Evolutionary conservation across 2,888 invertebrate species (phyloP), one percentile per base, ranked within the genome.

Genomic region (Argyra leucocephala): DNA sequence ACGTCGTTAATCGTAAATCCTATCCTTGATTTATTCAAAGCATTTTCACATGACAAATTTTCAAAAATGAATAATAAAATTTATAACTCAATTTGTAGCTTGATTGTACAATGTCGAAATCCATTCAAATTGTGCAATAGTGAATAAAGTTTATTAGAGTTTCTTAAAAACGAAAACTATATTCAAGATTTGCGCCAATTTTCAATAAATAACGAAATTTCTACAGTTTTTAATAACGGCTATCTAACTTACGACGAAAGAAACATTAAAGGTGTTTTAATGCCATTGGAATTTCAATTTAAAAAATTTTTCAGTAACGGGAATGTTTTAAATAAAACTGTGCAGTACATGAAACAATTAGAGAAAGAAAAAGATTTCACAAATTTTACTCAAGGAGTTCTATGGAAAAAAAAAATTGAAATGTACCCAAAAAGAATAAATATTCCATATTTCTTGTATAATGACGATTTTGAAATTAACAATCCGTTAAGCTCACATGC

Each of bases 401-500:
- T 63, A 2, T 63, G 66, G 63, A 22, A 57, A 63, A 63, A 65
- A 57, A 67, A 67, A 37, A 22, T 21, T 36, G 31, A n/a, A 12
- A 61, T 66, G 37, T 64, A 64, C 15, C 63, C 48, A 6, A 61
- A 63, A 36, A 63, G 63, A 37, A 60, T 63, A 21, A 24, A 62
- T 15, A 63, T 67, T 26, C 66, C 64, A 10, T 66, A 66, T 57
- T 63, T 59, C 15, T 24, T 67, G 12, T 67, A 67, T 63, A 26
- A 37, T 1, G 67, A 67, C 57, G 67, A 67, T 4, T 57, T 67
- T 58, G 64, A 67, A 37, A 22, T 67, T 15, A 67, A 67, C 57
- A 65, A 67, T 59, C 61, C 67, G 1, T 23, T 67, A n/a, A 62
- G 65, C 1, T 59, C 63, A 15, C 63, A 65, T 64, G 36, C 65